A percentile compares a stretch with the other conserved stretches of the same genome.
Conservation (phyloP, 1,140 invertebrate species). For the Tyrophagus putrescentiae region DNA sequence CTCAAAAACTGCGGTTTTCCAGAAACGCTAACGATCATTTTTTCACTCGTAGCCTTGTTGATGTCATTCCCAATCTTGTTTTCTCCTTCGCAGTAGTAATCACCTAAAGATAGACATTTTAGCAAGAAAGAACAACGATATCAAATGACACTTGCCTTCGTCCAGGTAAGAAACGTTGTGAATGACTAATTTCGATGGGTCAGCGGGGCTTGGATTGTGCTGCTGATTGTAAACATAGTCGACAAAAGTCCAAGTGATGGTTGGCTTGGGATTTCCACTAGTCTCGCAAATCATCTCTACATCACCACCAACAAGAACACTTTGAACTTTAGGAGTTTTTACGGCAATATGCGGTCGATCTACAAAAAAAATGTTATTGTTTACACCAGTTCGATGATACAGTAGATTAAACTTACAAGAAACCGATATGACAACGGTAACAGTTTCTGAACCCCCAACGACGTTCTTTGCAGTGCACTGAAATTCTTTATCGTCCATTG, state of each 20-base stretch:
- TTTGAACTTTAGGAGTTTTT: background rate
- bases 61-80: background rate
- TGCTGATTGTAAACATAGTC: background rate
- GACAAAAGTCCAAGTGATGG: background rate
- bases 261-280: background rate
- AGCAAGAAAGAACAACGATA: background rate
- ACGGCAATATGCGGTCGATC: background rate
- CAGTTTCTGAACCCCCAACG: background rate
- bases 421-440: background rate
- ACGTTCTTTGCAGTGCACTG: constrained; percentile 4
- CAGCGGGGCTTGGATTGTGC: background rate
- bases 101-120: background rate
- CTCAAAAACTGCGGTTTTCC: background rate
- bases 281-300: background rate
- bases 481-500: background rate
- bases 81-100: constrained; percentile 2
- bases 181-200: background rate
- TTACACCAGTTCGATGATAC: background rate
- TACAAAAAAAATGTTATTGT: background rate
- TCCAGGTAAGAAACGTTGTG: background rate
- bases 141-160: background rate
- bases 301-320: background rate
- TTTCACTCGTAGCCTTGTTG: background rate
- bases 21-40: background rate
- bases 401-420: constrained; percentile 9